Conservation (phyloP, 2,888 invertebrate species). For the Caenorhabditis afra region DNA sequence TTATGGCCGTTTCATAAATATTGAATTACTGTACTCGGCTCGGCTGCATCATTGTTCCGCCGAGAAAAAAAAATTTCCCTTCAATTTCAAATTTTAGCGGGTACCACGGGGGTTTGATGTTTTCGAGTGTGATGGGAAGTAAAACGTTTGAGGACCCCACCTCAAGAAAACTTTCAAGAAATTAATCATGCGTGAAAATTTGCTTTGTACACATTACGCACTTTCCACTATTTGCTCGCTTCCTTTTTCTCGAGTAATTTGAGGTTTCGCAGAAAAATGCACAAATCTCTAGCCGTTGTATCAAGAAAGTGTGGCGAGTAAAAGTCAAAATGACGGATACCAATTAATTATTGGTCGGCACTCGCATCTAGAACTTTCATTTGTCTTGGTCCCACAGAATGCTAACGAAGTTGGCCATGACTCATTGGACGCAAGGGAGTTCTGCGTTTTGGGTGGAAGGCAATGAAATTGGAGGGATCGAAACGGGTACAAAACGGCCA, state of each 20-base stretch:
- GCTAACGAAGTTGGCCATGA: conserved; percentile 47
- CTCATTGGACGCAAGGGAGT: conserved; percentile 18
- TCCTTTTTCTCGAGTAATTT: conserved; percentile 18
- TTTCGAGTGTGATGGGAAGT: too few relatives aligned
- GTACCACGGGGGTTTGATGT: too few relatives aligned
- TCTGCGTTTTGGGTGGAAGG: not conserved
- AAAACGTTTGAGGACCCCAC: conserved; percentile 21
- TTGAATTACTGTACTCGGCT: conserved; percentile 40
- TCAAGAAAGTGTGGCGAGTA: not conserved
- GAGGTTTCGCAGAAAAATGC: not conserved
- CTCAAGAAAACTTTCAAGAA: conserved; percentile 24
- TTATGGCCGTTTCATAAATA: conserved; percentile 45
- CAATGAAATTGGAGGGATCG: not conserved
- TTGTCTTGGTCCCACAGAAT: conserved; percentile 28
- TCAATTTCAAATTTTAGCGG: too few relatives aligned
- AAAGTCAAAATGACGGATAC: not conserved
- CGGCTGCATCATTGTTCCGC: not conserved
- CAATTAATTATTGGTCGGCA: conserved; percentile 30
- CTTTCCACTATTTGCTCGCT: conserved; percentile 38
- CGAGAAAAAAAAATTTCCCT: too few relatives aligned
- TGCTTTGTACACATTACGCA: conserved; percentile 20
- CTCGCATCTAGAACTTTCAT: not conserved
- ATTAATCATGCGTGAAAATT: conserved; percentile 41
- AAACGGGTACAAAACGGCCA: not conserved
- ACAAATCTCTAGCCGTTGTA: too few relatives aligned